Percentiles rank a stretch among this genome's conserved stretches.
Conservation (phyloP, 2,797 vertebrate species). For the Nothura maculosa region DNA sequence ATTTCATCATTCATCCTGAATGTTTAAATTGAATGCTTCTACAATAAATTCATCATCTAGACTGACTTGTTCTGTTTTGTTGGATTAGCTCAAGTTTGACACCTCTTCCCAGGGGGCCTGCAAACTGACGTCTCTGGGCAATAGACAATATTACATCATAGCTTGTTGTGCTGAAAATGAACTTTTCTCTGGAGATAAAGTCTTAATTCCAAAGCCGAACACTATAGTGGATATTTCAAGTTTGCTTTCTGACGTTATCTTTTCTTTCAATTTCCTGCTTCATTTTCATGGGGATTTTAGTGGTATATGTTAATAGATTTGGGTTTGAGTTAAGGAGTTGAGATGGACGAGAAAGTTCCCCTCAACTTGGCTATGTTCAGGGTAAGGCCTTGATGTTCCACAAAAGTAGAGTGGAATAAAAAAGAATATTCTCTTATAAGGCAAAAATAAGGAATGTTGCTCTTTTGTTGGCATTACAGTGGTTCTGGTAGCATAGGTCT, state of each 20-base stretch:
- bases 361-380: background rate
- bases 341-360: background rate
- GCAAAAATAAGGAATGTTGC: background rate
- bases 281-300: background rate
- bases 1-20: slow-evolving; percentile 22
- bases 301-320: background rate
- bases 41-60: slow-evolving; percentile 32
- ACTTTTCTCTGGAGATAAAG: background rate
- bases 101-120: background rate
- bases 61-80: too few species aligned
- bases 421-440: background rate
- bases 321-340: background rate
- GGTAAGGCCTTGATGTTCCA: background rate
- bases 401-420: background rate
- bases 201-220: background rate
- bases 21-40: slow-evolving; percentile 48
- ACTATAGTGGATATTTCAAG: background rate
- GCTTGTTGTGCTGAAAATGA: background rate
- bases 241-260: background rate
- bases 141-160: background rate
- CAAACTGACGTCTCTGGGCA: background rate
- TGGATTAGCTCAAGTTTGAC: background rate
- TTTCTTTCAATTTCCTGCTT: background rate
- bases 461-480: background rate
- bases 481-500: background rate